Base-by-base conservation (phyloP, 2,113 vertebrate genomes). In the Erythrolamprus reginae region DNA sequence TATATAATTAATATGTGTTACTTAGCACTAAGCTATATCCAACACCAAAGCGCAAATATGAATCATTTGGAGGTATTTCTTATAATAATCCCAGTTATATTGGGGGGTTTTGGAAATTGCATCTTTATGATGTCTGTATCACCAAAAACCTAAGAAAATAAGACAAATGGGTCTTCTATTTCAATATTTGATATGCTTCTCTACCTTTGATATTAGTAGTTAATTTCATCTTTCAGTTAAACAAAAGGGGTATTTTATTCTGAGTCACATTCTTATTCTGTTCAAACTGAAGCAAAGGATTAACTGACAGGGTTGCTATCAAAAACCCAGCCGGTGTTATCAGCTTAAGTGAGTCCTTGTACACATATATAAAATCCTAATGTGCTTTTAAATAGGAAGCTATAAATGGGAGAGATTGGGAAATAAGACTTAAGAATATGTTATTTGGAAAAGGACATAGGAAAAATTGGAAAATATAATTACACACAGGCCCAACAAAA, bases 381-480 rank as follows among this genome's bases (percentile, higher is more conserved):
- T 13, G 84, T 51, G 28, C 26, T 51, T 85, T 85, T 51, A 33
- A 51, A 5, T 47, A 85, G 19, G 26, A 12, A 9, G 53, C 52
- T 94, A 91, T 86, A 88, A 91, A 88, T 90, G 90, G 53, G 92
- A 91, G 84, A 90, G 42, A 94, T 88, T 90, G 94, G 94, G 90
- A 96, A 97, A 92, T 86, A 45, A 94, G 90, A 82, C n/a, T 23
- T 92, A 95, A 92, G 89, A 93, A 84, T 92, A 86, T 89, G 85
- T 53, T 93, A 23, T 90, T 95, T 95, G 89, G 33, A 42, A 91
- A 89, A 88, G 7, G 89, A 96, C 92, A 90, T 94, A 0, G 0
- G 86, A 92, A 91, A 95, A 89, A 96, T 96, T 94, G 95, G 82
- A 92, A 95, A 93, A 95, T 92, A 95, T 96, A 96, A 97, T 97